Base-by-base conservation (phyloP, 2,113 vertebrate species). In the Semicossyphus pulcher region DNA sequence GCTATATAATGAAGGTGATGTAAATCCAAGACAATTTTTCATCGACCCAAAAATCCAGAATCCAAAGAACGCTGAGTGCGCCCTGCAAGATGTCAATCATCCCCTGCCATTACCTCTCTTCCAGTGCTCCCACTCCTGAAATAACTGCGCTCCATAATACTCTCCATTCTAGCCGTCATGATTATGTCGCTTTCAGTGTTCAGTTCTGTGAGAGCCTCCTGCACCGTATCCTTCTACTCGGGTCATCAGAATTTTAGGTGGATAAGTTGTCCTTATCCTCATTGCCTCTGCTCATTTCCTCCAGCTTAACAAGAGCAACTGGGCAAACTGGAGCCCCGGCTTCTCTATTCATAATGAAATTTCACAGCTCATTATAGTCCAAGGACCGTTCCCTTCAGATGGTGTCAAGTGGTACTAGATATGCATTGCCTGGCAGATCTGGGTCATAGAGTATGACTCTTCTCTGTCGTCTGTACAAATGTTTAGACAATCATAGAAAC, bases 281-380 rank as follows among this genome's bases (percentile, higher is more conserved):
- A 1, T 53, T 84, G 76, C 85, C 74, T 87, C 64, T 84, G 42
- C 72, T 78, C 61, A 57, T 83, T 76, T 76, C 63, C 47, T 42
- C 47, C 48, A 85, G 72, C n/a, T 84, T 86, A 82, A 76, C 69
- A 61, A 63, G 62, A 84, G 69, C 68, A 84, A 67, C 62, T 78
- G 85, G 82, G 80, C 83, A 84, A 70, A 88, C 45, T 65, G 61
- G 63, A 74, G 52, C 60, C 47, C 29, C 56, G 31, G 71, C 58
- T 81, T 53, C 60, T 87, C 79, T 74, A 70, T 82, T 78, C 80
- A 83, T 91, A 91, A 91, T 91, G 84, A 90, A 75, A 92, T 92
- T 93, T 93, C 91, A 92, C 87, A 89, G 89, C 86, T 93, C 88
- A 92, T 93, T 94, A 93, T 80, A 83, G 77, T 78, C 71, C 80